Conservation (phyloP, 1,140 invertebrate genomes). For the Paralvinella palmiformis region DNA sequence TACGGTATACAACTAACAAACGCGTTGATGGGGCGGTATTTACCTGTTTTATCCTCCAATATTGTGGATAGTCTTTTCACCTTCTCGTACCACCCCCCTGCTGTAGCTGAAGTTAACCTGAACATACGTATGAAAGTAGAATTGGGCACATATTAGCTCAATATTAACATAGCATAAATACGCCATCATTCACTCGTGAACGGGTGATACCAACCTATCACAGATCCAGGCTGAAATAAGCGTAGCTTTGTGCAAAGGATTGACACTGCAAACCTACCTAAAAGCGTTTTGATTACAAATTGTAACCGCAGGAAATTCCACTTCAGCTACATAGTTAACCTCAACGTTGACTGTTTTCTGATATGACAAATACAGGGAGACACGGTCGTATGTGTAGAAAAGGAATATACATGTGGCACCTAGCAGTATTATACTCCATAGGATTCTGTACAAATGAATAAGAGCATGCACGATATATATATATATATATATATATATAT, state of each 20-base stretch:
- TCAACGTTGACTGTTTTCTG: constrained; percentile 22
- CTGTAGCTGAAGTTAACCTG: neutral
- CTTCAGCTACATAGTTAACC: constrained; percentile 32
- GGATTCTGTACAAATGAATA: neutral
- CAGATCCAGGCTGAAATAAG: neutral
- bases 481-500: too few species aligned
- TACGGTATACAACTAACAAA: too few species aligned
- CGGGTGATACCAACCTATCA: neutral
- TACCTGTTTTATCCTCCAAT: too few species aligned
- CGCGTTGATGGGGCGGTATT: too few species aligned
- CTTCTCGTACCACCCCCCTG: constrained; percentile 1
- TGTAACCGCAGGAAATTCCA: constrained; percentile 34
- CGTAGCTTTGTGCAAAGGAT: neutral
- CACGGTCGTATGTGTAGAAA: constrained; percentile 6
- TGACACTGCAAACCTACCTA: constrained; percentile 21
- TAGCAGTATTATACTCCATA: neutral
- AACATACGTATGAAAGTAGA: neutral
- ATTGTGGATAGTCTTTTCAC: too few species aligned
- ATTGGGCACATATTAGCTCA: neutral
- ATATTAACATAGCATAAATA: neutral
- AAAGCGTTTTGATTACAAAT: constrained; percentile 37
- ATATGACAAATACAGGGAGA: constrained; percentile 2
- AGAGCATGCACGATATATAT: too few species aligned
- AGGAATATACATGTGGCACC: neutral
- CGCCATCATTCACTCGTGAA: neutral